Evolutionary conservation across 1,140 invertebrate genomes (phyloP).

Genomic region (Aphaenogaster ashmeadi): DNA sequence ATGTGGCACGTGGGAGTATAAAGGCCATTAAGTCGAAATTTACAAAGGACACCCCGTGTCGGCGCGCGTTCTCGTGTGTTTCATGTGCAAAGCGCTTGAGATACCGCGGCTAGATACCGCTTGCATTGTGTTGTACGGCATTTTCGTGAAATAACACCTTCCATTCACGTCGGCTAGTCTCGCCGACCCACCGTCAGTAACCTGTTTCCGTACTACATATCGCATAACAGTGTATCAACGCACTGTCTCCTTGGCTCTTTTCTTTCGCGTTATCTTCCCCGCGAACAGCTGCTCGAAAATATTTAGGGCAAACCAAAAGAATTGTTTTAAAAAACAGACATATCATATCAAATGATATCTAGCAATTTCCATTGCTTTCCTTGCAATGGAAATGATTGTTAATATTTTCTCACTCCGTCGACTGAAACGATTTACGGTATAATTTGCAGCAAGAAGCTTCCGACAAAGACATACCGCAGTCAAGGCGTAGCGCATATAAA

Average conservation of each 20-base stretch:
- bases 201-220: conserved; percentile 33
- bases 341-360: neutral
- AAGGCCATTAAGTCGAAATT: conserved; percentile 56
- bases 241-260: neutral
- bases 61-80: conserved; percentile 16
- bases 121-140: conserved; percentile 29
- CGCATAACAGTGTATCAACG: conserved; percentile 11
- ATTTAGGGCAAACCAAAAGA: neutral
- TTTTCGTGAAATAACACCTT: conserved; percentile 64
- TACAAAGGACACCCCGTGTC: conserved; percentile 64
- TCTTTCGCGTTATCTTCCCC: neutral
- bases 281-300: neutral
- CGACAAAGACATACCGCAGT: neutral
- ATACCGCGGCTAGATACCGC: conserved; percentile 50
- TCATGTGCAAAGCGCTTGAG: conserved; percentile 29
- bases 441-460: neutral
- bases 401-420: neutral
- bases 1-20: conserved; percentile 73
- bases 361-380: neutral
- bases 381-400: neutral
- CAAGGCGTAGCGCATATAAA: conserved; percentile 17
- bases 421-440: conserved; percentile 38
- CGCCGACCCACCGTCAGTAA: neutral
- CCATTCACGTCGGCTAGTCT: conserved; percentile 38
- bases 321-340: neutral